phyloP scores from a whole-genome alignment of 2,888 invertebrate genomes.

The Brachylomia viminalis region DNA sequence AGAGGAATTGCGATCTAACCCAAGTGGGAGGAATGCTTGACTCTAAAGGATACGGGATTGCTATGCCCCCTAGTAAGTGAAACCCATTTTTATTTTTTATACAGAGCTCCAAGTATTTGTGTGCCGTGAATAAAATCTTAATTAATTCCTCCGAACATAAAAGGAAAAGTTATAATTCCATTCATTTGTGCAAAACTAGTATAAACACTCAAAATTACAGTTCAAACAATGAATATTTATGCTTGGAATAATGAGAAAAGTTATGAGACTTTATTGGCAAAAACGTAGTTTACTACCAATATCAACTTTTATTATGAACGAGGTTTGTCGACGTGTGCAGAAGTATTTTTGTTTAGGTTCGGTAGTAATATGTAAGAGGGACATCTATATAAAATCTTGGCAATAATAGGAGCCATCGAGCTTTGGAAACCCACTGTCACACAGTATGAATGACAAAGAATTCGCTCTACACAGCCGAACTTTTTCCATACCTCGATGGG shows the following conservation, averaged over 20 bases:
- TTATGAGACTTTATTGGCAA: constrained; percentile 53
- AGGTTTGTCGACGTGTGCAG: constrained; percentile 31
- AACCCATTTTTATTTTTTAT: not conserved
- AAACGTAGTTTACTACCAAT: constrained; percentile 49
- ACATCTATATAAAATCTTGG: not conserved
- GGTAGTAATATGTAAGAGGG: not conserved
- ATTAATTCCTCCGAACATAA: constrained; percentile 14
- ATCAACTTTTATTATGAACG: constrained; percentile 58
- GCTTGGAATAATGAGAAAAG: constrained; percentile 59
- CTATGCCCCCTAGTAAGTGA: constrained; percentile 96
- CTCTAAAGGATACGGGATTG: constrained; percentile 98
- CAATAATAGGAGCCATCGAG: not conserved
- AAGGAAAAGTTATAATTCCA: constrained; percentile 26
- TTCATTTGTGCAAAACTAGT: constrained; percentile 33
- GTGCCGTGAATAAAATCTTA: too few relatives aligned
- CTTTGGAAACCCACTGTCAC: not conserved
- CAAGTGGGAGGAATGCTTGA: constrained; percentile 98
- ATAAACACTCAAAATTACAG: constrained; percentile 31
- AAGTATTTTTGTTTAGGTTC: constrained; percentile 39
- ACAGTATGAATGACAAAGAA: not conserved
- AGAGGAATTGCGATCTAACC: constrained; percentile 96
- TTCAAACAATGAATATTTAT: constrained; percentile 43
- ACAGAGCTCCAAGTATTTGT: not conserved
- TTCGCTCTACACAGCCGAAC: not conserved
- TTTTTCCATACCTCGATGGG: not conserved